These are phyloP conservation scores for Griposia aprilina DNA, from an alignment of 2,888 invertebrate species.

Conservation along the genomic window DNA sequence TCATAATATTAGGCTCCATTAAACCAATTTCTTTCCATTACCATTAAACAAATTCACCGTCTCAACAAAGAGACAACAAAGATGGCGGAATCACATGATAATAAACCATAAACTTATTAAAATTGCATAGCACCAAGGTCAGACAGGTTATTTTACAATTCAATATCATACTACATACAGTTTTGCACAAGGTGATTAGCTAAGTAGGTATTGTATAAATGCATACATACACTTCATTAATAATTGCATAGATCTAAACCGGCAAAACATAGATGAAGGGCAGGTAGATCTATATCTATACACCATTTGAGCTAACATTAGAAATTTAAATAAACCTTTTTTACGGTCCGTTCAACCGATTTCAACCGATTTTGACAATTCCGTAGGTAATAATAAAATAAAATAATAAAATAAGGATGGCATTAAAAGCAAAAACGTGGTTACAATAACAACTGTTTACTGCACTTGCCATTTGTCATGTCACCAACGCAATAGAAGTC, in stretches of 20 bases:
- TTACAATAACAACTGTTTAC: too few species aligned
- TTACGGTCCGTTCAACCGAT: too few species aligned
- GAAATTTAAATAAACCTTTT: too few species aligned
- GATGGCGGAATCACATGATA: not conserved
- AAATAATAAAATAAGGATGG: too few species aligned
- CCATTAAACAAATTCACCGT: too few species aligned
- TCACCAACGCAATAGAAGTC: too few species aligned
- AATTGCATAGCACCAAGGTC: not conserved
- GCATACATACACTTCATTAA: not conserved
- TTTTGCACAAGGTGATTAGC: not conserved
- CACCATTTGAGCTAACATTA: too few species aligned
- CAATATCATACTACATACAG: not conserved
- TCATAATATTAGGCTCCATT: not conserved
- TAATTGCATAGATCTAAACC: not conserved
- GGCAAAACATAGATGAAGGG: not conserved
- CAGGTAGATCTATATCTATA: not conserved
- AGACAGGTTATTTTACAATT: not conserved
- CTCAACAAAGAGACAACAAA: not conserved
- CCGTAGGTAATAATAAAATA: too few species aligned
- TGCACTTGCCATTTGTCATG: too few species aligned
- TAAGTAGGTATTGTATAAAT: not conserved
- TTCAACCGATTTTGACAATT: too few species aligned
- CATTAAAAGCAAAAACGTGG: too few species aligned
- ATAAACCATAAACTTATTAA: not conserved
- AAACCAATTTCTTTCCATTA: not conserved